Conservation (phyloP, 2,797 vertebrate genomes). For the Ctenopoma multispine region DNA sequence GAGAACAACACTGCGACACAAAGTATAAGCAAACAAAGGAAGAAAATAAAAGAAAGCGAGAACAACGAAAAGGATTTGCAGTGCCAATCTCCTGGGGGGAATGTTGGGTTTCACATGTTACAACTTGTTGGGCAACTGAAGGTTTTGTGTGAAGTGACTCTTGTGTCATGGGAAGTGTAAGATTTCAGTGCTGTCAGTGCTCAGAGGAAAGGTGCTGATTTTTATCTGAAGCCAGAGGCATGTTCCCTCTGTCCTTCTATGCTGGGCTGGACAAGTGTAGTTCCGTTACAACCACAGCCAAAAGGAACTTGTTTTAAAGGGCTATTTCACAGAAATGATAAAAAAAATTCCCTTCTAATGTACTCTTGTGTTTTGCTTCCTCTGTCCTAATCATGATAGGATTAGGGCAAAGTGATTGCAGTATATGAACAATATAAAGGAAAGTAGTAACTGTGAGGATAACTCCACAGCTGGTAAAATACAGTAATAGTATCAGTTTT, state of each 20-base stretch:
- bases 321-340: constrained; percentile 4
- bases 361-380: too few relatives aligned
- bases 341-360: background rate
- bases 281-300: background rate
- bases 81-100: constrained; percentile 49
- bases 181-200: constrained; percentile 68
- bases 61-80: constrained; percentile 72
- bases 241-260: constrained; percentile 36
- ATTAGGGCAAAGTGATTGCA: too few relatives aligned
- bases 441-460: too few relatives aligned
- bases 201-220: constrained; percentile 65
- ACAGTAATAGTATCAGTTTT: too few relatives aligned
- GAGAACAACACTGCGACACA: constrained; percentile 27
- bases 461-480: too few relatives aligned
- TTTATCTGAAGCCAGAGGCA: constrained; percentile 57
- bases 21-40: constrained; percentile 60
- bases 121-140: constrained; percentile 80
- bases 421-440: too few relatives aligned
- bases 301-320: constrained; percentile 10
- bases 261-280: constrained; percentile 10
- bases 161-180: constrained; percentile 75
- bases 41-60: constrained; percentile 57
- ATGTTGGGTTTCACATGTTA: constrained; percentile 71
- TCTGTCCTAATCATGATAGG: too few relatives aligned
- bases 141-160: constrained; percentile 75